Evolutionary conservation across 2,113 vertebrate genomes (phyloP), one percentile per base, ranked within the genome.

Genomic region (Drymodes brunneopygia): DNA sequence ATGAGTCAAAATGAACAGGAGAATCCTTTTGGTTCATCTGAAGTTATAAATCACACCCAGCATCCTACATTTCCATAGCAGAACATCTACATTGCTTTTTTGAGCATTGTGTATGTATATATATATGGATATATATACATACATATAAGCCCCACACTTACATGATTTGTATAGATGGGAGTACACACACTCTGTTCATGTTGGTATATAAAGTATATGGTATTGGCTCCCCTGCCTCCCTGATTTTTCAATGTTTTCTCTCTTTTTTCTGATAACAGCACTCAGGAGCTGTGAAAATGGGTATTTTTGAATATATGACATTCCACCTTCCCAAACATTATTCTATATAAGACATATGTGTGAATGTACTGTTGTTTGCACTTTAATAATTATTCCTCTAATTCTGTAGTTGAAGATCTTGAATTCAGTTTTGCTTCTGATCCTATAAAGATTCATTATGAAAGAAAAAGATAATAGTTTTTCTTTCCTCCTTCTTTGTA

Each of bases 181-280:
- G 24, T 53, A 53, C 13, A 65, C 28, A 40, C 6, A 79, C 12
- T 6, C 2, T 0, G 0, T 58, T 5, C 6, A 47, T 35, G 12
- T 36, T 67, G n/a, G 38, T 40, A 50, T 38, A 60, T 54, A 29
- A 92, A 44, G 14, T 54, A 24, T 38, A 35, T 51, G 7, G 8
- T 77, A 71, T 31, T 33, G 12, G 19, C 21, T 86, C 33, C 7
- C 5, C 12, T 66, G 7, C 8, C 51, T 77, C 47, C 54, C 25
- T 62, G 33, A 38, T 62, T 81, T 94, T 70, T 61, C 51, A 56
- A 2, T 50, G 12, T 56, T 60, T n/a, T 16, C 35, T 27, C 12
- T 74, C 6, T 80, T 54, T 86, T 81, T 69, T 25, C 45, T 77
- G 21, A 3, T n/a, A 77, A 73, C 25, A 90, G 40, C 21, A 78